Evolutionary conservation across 1,140 invertebrate genomes (phyloP).

Genomic region (Hylaeus volcanicus): DNA sequence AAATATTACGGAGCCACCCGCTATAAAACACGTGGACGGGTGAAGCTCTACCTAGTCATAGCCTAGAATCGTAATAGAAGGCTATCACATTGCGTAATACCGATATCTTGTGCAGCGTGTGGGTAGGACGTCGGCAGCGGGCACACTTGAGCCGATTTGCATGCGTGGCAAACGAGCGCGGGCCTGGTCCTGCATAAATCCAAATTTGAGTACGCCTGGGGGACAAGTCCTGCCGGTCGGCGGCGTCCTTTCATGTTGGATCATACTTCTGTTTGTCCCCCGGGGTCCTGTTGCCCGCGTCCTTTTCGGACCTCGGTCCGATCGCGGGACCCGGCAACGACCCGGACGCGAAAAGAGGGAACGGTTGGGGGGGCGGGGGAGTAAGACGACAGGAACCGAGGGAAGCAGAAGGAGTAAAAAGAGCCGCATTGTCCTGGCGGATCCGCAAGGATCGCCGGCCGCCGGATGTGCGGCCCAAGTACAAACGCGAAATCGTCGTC

Average conservation of each 20-base stretch:
- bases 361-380: not conserved
- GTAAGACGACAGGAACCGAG: conserved; percentile 1
- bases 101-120: conserved; percentile 1
- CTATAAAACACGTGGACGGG: too few relatives aligned
- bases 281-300: conserved; percentile 47
- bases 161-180: conserved; percentile 67
- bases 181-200: conserved; percentile 66
- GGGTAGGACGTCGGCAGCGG: not conserved
- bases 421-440: conserved; percentile 66
- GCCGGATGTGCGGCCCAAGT: conserved; percentile 57
- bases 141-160: conserved; percentile 50
- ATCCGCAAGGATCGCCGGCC: conserved; percentile 56
- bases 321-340: conserved; percentile 32
- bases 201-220: conserved; percentile 63
- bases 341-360: conserved; percentile 31
- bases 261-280: conserved; percentile 67
- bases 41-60: not conserved
- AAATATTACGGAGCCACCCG: too few relatives aligned
- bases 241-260: conserved; percentile 71
- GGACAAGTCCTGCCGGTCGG: conserved; percentile 39
- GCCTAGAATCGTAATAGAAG: not conserved
- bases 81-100: conserved; percentile 4
- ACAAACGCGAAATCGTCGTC: conserved; percentile 54
- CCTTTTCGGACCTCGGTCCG: conserved; percentile 55
- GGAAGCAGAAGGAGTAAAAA: conserved; percentile 46